phyloP scores from a whole-genome alignment of 2,797 vertebrate genomes.

The Centropyge bicolor region DNA sequence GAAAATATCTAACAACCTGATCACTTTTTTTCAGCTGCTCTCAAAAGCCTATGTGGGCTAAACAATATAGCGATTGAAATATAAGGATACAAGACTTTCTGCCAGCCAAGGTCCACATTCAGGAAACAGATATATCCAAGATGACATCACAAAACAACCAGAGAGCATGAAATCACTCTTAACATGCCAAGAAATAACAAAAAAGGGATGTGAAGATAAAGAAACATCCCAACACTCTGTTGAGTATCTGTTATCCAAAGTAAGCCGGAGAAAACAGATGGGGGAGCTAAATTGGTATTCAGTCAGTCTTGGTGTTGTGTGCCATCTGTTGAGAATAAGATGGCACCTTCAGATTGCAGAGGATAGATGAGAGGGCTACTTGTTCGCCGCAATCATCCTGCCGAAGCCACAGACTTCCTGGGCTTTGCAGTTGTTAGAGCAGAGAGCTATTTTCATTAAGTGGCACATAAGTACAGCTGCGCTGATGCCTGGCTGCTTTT shows the following conservation, averaged over 20 bases:
- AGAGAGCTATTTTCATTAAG: conserved; percentile 53
- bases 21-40: not conserved
- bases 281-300: conserved; percentile 79
- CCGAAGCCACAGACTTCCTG: conserved; percentile 39
- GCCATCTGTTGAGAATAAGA: conserved; percentile 82
- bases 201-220: conserved; percentile 53
- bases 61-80: not conserved
- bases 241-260: conserved; percentile 68
- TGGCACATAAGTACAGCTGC: conserved; percentile 43
- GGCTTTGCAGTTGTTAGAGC: conserved; percentile 47
- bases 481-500: not conserved
- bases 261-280: conserved; percentile 79
- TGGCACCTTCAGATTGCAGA: conserved; percentile 72
- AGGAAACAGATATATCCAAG: not conserved
- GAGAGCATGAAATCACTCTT: conserved; percentile 26
- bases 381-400: conserved; percentile 58
- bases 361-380: conserved; percentile 71
- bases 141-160: conserved; percentile 25
- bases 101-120: too few relatives aligned
- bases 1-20: not conserved
- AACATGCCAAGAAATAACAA: conserved; percentile 29
- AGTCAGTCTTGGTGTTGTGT: conserved; percentile 74
- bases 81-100: not conserved
- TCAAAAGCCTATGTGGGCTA: not conserved
- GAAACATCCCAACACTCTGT: conserved; percentile 46